Conservation (phyloP, 2,888 invertebrate genomes). For the Thera obeliscata region DNA sequence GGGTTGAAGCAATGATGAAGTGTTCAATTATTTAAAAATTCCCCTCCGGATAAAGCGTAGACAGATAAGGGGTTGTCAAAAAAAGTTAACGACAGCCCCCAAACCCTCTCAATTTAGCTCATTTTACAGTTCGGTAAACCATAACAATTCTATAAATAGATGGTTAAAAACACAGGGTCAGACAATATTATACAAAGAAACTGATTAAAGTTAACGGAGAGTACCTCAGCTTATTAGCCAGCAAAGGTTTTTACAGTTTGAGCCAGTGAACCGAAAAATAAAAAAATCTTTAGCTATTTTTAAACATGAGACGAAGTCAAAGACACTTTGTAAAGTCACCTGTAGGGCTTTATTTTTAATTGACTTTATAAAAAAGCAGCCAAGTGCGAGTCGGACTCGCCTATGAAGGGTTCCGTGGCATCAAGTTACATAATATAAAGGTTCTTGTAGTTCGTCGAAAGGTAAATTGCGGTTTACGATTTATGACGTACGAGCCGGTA, state of each 20-base stretch:
- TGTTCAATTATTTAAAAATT: constrained; percentile 7
- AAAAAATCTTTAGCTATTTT: constrained; percentile 23
- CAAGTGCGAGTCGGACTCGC: too few species aligned
- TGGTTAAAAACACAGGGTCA: constrained; percentile 24
- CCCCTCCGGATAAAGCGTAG: constrained; percentile 6
- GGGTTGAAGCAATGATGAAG: background rate
- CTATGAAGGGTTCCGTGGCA: too few species aligned
- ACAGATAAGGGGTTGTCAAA: constrained; percentile 8
- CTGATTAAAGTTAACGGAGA: constrained; percentile 1
- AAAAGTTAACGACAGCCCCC: constrained; percentile 17
- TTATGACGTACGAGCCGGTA: too few species aligned
- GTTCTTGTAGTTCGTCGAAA: too few species aligned
- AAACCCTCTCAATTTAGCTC: constrained; percentile 21
- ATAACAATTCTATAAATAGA: constrained; percentile 24
- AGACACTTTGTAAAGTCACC: constrained; percentile 21
- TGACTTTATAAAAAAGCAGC: too few species aligned
- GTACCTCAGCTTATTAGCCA: background rate
- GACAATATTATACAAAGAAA: constrained; percentile 2
- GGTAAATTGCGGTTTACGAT: too few species aligned
- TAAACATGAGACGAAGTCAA: constrained; percentile 20
- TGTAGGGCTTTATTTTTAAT: constrained; percentile 3
- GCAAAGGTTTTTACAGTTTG: constrained; percentile 2
- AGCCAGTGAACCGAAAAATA: constrained; percentile 20
- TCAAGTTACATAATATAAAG: too few species aligned
- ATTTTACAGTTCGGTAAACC: constrained; percentile 27